Evolutionary conservation across 2,797 vertebrate genomes (phyloP), one percentile per base, ranked within the genome.

Genomic region (Sebastes diploproa): DNA sequence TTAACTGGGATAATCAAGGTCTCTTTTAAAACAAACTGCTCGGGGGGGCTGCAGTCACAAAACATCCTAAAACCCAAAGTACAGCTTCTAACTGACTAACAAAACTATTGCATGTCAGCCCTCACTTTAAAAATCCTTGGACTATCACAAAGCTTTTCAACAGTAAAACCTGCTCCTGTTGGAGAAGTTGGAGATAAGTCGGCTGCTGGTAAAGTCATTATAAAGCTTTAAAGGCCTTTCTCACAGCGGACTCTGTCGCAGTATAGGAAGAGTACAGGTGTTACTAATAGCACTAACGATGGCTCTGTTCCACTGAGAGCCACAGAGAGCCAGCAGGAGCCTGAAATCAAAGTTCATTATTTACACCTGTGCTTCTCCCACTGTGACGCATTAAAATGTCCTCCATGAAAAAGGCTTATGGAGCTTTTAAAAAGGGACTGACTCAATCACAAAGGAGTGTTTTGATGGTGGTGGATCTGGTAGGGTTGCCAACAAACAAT

Each of bases 1-100:
- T 54, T 70, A 38, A 80, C 70, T 46, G 23, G 81, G 80, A 86
- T 89, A 78, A 90, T 73, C 62, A 70, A 38, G 32, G 23, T 23
- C 63, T 83, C 34, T 63, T 82, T 30, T 67, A 72, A 65, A 64
- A 70, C 79, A 58, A 78, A 67, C n/a, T 36, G 72, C 65, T 81
- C 68, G 3, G 42, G 2, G 59, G 2, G 60, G 29, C 27, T 55
- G 18, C 52, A 56, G 54, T 69, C 32, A 52, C 42, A 14, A 66
- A 71, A 62, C 13, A 1, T 16, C 46, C 46, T 50, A 20, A 38
- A 2, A 16, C n/a, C 38, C 7, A 55, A 56, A 71, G 50, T 14
- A 42, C 38, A 64, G 32, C 30, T 23, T 54, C 6, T 20, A 55
- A 16, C 29, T 32, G 8, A 29, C 7, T 9, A 14, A 3, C 4